Percentiles rank a stretch among this genome's conserved stretches.
Conservation (phyloP, 2,797 vertebrate species). For the Merluccius polli region DNA sequence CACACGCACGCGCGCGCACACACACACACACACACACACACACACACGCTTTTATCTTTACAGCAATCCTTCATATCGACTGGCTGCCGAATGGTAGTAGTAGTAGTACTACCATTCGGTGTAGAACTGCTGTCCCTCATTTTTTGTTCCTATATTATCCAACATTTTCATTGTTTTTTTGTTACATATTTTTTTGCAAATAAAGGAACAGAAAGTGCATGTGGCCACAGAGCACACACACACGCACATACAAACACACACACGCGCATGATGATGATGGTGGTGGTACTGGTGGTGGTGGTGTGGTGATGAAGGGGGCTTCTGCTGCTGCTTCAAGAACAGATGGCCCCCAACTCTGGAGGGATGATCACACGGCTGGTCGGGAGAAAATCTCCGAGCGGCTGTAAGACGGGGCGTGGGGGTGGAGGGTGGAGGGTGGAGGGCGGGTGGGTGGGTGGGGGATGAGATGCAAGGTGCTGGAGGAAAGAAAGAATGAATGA, state of each 20-base stretch:
- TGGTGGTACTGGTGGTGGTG: conserved; percentile 24
- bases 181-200: not conserved
- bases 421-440: not conserved
- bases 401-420: not conserved
- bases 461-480: not conserved
- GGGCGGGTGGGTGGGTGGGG: conserved; percentile 10
- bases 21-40: not conserved
- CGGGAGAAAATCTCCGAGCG: conserved; percentile 44
- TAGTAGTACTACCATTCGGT: no score
- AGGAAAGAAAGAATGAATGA: not conserved
- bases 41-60: not conserved
- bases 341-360: conserved; percentile 71
- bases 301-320: conserved; percentile 3
- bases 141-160: not conserved
- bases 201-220: not conserved
- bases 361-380: conserved; percentile 61
- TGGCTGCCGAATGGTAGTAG: not conserved
- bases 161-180: not conserved
- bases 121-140: not conserved
- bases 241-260: conserved; percentile 16
- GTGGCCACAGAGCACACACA: conserved; percentile 13
- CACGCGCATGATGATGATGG: conserved; percentile 23
- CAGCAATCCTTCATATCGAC: not conserved
- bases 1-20: not conserved
- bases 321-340: conserved; percentile 65